These are phyloP conservation scores for Muscina levida DNA, from an alignment of 2,888 invertebrate species.

Conservation along the genomic window DNA sequence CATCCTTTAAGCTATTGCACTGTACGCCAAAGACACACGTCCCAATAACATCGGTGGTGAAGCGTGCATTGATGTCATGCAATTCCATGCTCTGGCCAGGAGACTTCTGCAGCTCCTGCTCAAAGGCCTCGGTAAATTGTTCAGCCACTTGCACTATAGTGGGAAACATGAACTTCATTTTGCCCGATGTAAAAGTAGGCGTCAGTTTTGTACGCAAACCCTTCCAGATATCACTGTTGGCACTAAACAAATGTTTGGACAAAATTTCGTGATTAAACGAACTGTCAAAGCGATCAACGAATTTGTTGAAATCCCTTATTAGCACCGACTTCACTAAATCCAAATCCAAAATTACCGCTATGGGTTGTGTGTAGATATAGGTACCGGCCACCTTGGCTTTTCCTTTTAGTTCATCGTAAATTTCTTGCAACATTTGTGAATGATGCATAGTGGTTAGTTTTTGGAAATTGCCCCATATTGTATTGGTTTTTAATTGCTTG, in stretches of 20 bases:
- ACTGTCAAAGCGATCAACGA: constrained; percentile 74
- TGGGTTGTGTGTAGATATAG: constrained; percentile 72
- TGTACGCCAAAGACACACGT: constrained; percentile 80
- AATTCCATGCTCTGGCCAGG: constrained; percentile 78
- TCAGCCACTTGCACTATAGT: constrained; percentile 74
- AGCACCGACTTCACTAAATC: constrained; percentile 76
- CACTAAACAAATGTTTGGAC: constrained; percentile 73
- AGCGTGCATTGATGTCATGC: constrained; percentile 78
- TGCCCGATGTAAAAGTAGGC: constrained; percentile 81
- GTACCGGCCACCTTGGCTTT: constrained; percentile 70
- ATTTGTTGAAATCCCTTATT: constrained; percentile 78
- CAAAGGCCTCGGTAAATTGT: constrained; percentile 65
- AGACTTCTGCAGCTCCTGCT: constrained; percentile 73
- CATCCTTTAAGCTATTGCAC: constrained; percentile 78
- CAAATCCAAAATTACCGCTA: constrained; percentile 72
- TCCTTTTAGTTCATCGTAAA: constrained; percentile 71
- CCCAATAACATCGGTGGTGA: constrained; percentile 81
- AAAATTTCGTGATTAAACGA: constrained; percentile 73
- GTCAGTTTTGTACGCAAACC: constrained; percentile 79
- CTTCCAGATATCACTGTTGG: constrained; percentile 79
- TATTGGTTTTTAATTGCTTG: not conserved
- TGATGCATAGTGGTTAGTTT: constrained; percentile 57
- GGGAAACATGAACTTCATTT: constrained; percentile 80
- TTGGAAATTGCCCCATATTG: not conserved
- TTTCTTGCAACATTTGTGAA: constrained; percentile 68